Base-by-base conservation (phyloP, 2,113 vertebrate species). In the Boleophthalmus pectinirostris region DNA sequence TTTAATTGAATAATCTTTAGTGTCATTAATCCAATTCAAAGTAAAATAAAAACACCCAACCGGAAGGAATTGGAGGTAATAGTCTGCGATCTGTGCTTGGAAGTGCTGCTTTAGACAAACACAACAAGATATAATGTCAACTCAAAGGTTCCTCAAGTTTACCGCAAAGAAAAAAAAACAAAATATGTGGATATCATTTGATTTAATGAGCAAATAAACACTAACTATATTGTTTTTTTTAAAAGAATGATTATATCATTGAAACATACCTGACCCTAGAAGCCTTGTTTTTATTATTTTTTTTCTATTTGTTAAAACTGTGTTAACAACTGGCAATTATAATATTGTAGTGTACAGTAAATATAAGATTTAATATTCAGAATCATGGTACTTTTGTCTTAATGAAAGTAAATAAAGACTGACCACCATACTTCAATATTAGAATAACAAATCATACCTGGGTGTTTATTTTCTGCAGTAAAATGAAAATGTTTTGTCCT, bases 1-100 rank as follows among this genome's bases (percentile, higher is more conserved):
- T 90, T 90, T 86, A 90, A 90, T 74, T n/a, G 78, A 66, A 60
- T 87, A 86, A 89, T 85, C 83, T 88, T 89, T 88, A 89, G 78
- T 85, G 89, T 85, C 87, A 89, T 69, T 78, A 21, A 56, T 82
- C 72, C 72, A 43, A 53, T 66, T 85, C 76, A 15, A 43, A 71
- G 63, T 78, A 61, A 84, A 83, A 60, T 68, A 72, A 69, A 77
- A 74, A 91, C 80, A 85, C 74, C 80, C 82, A 81, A 85, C 85
- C 46, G 82, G 80, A 90, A 84, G 63, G 67, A 81, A 51, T 15
- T 83, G 79, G 46, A 56, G 18, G 73, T 88, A 85, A 90, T 88
- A 77, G 79, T 85, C 69, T 89, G 87, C 84, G 88, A 91, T 83
- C 73, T 68, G 23, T 86, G 89, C 88, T 89, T 75, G 76, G 79